Evolutionary conservation across 30 jellyfish, hydroid and myxozoan genomes (phyloP), one percentile per base, ranked within the genome.

Genomic region (Sanderia malayensis): DNA sequence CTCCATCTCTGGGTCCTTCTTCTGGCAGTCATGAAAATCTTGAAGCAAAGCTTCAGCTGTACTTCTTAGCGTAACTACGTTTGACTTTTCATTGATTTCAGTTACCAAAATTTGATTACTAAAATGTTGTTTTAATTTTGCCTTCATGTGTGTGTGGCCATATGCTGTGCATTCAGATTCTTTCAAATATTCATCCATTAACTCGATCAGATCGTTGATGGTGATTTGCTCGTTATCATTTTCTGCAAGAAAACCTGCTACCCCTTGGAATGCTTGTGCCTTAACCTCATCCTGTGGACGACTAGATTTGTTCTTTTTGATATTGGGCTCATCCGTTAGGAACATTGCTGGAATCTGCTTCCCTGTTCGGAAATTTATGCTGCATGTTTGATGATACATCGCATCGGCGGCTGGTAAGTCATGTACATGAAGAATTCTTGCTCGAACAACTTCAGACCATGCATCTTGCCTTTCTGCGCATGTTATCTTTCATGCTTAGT

Each of bases 371-470:
- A 65, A 65, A 65, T 65, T 32, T 22, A 65, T 34, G 61, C 77
- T 65, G 30, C 77, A 65, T 33, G 61, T 28, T 65, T 65, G 77
- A 65, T 28, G 77, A 65, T 65, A 65, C 34, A 65, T 28, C n/a
- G 77, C 77, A 65, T 65, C 77, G 61, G 77, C 77, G 20, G 77
- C 77, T 24, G 77, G 77, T 34, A 65, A 65, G 61, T 65, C 77
- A 65, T 28, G 58, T 20, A 27, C 66, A 34, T 23, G 32, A 28
- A 24, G 27, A 28, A 65, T 65, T 65, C 77, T 65, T 65, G 61
- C 61, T 65, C 61, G 25, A 21, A 65, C 77, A 28, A 28, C 15
- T 28, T 23, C 61, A 20, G 77, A 33, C 77, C 77, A 27, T 4
- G 58, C 44, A 28, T 61, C 46, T 20, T 65, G 58, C 64, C 64